Evolutionary conservation across 2,113 vertebrate species (phyloP).

Genomic region (Callipepla californica): DNA sequence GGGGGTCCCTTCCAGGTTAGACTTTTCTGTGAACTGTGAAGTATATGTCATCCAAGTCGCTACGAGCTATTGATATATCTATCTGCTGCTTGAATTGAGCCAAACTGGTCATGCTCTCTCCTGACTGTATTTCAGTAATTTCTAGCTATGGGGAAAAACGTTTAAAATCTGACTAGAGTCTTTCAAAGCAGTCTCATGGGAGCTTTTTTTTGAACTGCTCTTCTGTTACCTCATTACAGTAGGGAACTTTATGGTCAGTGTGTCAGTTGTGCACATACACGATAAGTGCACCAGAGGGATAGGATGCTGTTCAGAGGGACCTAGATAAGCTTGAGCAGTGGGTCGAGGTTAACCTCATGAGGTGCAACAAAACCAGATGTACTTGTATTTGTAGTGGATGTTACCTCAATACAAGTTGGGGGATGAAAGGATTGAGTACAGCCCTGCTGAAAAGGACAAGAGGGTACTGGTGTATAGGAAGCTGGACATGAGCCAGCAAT

Average conservation of each 20-base stretch:
- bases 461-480: too few species aligned
- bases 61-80: background rate
- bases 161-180: background rate
- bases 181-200: background rate
- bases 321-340: too few species aligned
- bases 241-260: background rate
- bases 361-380: too few species aligned
- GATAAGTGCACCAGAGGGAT: too few species aligned
- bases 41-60: background rate
- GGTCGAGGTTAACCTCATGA: too few species aligned
- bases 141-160: background rate
- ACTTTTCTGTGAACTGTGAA: background rate
- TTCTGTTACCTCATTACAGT: background rate
- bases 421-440: too few species aligned
- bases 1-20: background rate
- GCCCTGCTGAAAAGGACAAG: too few species aligned
- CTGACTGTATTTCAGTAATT: background rate
- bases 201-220: background rate
- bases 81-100: background rate
- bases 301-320: too few species aligned
- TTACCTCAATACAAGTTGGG: too few species aligned
- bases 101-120: background rate
- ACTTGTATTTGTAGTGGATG: too few species aligned
- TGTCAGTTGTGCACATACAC: background rate
- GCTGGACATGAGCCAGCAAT: too few species aligned